These are phyloP conservation scores for Tylochromis polylepis DNA, from an alignment of 2,113 vertebrate species.

Conservation along the genomic window DNA sequence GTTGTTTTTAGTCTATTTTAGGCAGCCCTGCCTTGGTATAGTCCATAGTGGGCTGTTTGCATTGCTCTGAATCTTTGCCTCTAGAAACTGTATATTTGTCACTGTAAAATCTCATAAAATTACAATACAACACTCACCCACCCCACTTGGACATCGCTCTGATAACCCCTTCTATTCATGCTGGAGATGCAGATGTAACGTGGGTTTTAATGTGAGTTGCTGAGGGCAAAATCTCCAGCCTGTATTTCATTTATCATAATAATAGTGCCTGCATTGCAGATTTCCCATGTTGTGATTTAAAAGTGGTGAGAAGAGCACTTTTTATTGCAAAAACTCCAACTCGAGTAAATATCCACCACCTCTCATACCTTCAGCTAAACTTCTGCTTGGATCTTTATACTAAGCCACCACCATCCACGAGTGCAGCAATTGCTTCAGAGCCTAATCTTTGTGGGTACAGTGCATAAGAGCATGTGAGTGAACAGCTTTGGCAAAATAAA, in stretches of 20 bases:
- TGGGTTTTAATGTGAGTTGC: neutral
- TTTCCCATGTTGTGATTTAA: neutral
- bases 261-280: neutral
- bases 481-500: neutral
- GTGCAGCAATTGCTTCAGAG: neutral
- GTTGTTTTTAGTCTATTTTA: neutral
- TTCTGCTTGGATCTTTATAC: neutral
- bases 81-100: neutral
- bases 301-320: neutral
- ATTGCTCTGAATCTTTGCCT: slow-evolving; percentile 45
- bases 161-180: neutral
- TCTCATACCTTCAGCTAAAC: neutral
- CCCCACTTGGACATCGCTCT: neutral
- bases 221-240: neutral
- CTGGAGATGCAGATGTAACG: neutral
- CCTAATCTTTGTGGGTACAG: neutral
- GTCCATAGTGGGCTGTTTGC: slow-evolving; percentile 34
- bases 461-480: neutral
- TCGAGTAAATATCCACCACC: neutral
- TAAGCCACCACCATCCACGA: neutral
- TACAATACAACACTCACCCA: neutral
- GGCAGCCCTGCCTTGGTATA: neutral
- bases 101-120: neutral
- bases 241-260: neutral
- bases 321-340: neutral